Evolutionary conservation across 2,113 vertebrate species (phyloP).

Genomic region (Prolemur simus): DNA sequence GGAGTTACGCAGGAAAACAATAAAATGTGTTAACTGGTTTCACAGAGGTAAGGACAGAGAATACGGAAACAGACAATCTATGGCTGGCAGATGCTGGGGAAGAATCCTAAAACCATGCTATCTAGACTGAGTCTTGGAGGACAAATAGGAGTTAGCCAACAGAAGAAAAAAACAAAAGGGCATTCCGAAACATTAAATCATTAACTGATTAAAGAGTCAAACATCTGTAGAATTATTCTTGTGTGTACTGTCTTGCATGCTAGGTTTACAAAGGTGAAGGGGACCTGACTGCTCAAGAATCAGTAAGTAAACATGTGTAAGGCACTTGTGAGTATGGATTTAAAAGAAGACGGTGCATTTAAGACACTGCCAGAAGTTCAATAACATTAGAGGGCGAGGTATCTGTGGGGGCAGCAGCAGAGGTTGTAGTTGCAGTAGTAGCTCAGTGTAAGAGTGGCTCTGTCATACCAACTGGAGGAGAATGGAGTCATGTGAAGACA

Average conservation of each 20-base stretch:
- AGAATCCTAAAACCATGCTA: not conserved
- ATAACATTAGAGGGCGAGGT: too few relatives aligned
- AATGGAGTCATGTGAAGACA: not conserved
- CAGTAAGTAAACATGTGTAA: not conserved
- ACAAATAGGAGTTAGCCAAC: not conserved
- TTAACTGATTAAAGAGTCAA: not conserved
- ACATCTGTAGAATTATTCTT: not conserved
- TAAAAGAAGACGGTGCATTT: not conserved
- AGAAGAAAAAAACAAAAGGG: not conserved
- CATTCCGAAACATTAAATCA: not conserved
- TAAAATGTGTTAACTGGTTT: not conserved
- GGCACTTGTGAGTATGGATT: not conserved
- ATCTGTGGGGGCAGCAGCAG: fast-evolving
- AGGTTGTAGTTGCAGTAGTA: not conserved
- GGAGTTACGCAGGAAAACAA: not conserved
- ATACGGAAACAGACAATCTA: not conserved
- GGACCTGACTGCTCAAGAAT: not conserved
- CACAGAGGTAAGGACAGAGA: not conserved
- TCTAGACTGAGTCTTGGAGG: not conserved
- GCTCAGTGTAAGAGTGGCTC: not conserved
- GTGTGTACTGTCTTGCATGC: not conserved
- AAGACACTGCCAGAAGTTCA: not conserved
- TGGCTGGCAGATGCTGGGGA: too few relatives aligned
- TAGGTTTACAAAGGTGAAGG: not conserved
- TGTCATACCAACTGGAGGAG: not conserved